Evolutionary conservation across 2,797 vertebrate genomes (phyloP), one percentile per base, ranked within the genome.

Genomic region (Carduelis carduelis): DNA sequence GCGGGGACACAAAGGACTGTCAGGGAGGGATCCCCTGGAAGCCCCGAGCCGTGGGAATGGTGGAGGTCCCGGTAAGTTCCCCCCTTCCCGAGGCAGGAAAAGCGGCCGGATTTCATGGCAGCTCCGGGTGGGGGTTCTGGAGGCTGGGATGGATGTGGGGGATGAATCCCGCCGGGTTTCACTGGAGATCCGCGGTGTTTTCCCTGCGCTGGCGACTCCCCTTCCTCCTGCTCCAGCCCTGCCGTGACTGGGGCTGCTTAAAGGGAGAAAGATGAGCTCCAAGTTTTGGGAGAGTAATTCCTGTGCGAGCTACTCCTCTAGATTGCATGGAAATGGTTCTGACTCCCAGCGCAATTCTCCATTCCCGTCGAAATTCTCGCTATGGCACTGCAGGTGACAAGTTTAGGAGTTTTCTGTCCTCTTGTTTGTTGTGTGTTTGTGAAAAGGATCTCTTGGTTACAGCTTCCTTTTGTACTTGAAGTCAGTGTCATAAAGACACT

Each of bases 61-160:
- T 37, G 70, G 44, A 55, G 14, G 69, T 59, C 30, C 61, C 4
- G 97, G 98, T 98, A 85, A 98, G 98, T 98, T 28, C 35, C 18
- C 50, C 92, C 47, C 23, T 19, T 96, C 93, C 76, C 84, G 50
- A 82, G 93, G 76, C 95, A 66, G 55, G 63, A 72, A 55, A 76
- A 78, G 47, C n/a, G 10, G 28, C 46, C 35, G 41, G 71, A 11
- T 50, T 49, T 35, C 15, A 14, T 3, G 78, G 77, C 83, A 90
- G 88, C 72, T 19, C 44, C 13, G 74, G 19, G 11, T 5, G n/a
- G 2, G 39, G 1, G 23, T 9, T 11, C 75, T 24, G 60, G 28
- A 23, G 21, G 50, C 35, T 68, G 11, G 3, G 78, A 13, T 20
- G 49, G 80, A 43, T 34, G 44, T 4, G 70, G 44, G 32, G 61